Evolutionary conservation across 2,888 invertebrate genomes (phyloP).

Genomic region (Sepiola atlantica): DNA sequence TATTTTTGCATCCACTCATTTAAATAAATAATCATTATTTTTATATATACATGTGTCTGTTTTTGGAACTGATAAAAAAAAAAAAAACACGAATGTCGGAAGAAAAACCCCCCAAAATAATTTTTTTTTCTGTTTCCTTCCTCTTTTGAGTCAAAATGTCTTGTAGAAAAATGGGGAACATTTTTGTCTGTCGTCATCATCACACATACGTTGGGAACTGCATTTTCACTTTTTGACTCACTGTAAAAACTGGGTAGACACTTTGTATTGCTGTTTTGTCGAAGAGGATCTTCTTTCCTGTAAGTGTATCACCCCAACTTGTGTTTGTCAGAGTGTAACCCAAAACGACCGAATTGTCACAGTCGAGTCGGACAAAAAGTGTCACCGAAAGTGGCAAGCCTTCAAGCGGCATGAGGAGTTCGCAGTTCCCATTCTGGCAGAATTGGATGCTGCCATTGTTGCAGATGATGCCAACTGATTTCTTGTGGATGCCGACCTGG

Average conservation of each 20-base stretch:
- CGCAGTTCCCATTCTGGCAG: conserved; percentile 63
- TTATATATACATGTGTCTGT: neutral
- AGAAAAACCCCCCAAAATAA: neutral
- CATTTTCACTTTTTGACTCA: conserved; percentile 71
- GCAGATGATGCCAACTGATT: conserved; percentile 68
- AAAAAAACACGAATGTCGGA: neutral
- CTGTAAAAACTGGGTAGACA: conserved; percentile 70
- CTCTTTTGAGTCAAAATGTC: too few relatives aligned
- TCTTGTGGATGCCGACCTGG: conserved; percentile 66
- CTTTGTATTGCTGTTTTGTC: conserved; percentile 57
- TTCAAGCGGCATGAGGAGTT: conserved; percentile 63
- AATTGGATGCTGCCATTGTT: conserved; percentile 63
- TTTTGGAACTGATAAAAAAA: neutral
- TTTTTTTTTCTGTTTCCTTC: too few relatives aligned
- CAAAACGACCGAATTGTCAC: conserved; percentile 61
- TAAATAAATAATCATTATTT: neutral
- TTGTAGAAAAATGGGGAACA: too few relatives aligned
- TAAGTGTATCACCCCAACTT: conserved; percentile 63
- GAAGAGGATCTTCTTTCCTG: conserved; percentile 63
- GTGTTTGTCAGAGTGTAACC: conserved; percentile 64
- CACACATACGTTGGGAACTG: conserved; percentile 69
- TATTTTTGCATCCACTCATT: neutral
- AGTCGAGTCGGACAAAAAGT: conserved; percentile 61
- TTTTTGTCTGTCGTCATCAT: neutral
- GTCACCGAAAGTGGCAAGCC: conserved; percentile 68